Conservation (phyloP, 2,888 invertebrate species). For the Exocentrus adspersus region DNA sequence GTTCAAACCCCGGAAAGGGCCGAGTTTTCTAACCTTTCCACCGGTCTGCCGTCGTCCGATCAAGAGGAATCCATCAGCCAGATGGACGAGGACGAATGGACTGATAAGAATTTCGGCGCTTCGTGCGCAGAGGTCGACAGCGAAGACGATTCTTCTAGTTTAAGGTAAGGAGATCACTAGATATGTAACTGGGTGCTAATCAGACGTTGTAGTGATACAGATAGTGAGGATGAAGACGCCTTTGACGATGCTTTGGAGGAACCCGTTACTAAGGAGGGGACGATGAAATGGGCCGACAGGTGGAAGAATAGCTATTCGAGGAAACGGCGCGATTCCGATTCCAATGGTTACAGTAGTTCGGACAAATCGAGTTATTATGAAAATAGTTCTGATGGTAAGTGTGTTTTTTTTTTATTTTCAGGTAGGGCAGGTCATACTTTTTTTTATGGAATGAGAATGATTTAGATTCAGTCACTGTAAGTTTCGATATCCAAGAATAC, state of each 20-base stretch:
- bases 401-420: too few relatives aligned
- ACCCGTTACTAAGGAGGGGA: conserved; percentile 73
- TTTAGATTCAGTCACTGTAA: too few relatives aligned
- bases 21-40: conserved; percentile 80
- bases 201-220: conserved; percentile 67
- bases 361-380: conserved; percentile 65
- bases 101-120: conserved; percentile 90
- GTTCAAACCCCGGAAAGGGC: conserved; percentile 81
- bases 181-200: too few relatives aligned
- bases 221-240: conserved; percentile 72
- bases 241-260: conserved; percentile 76
- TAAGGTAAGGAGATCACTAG: conserved; percentile 59
- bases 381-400: conserved; percentile 64
- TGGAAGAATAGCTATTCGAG: conserved; percentile 70
- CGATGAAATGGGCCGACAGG: conserved; percentile 74
- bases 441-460: too few relatives aligned
- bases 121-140: conserved; percentile 72
- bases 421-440: too few relatives aligned
- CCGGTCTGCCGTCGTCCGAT: conserved; percentile 67
- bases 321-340: conserved; percentile 57
- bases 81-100: conserved; percentile 97
- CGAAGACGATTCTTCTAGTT: conserved; percentile 70
- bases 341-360: conserved; percentile 60
- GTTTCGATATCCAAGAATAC: too few relatives aligned
- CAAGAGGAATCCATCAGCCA: conserved; percentile 76